Base-by-base conservation (phyloP, 2,113 vertebrate genomes). In the Ardeotis arabs region DNA sequence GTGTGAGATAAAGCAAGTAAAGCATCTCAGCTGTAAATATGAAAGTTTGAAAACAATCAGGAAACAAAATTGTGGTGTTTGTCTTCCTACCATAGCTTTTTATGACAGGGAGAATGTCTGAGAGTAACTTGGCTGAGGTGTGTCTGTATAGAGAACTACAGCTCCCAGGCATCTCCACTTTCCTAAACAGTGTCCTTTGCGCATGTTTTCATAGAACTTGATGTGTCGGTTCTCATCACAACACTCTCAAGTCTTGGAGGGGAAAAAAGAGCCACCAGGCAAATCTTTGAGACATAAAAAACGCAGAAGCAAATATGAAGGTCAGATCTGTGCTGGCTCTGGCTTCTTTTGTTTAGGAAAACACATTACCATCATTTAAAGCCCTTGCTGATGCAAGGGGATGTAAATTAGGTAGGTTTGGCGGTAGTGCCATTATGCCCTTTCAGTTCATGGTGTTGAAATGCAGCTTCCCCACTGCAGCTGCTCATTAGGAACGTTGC, bases 401-500 rank as follows among this genome's bases (percentile, higher is more conserved):
- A 97, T 96, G 96, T 94, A 96, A 98, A 97, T 98, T 39, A 96
- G 93, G 69, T 84, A 97, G 95, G 59, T 2, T 88, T 89, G 87
- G 96, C 75, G 7, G 81, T 59, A 13, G 85, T 83, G 92, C 96
- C 92, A 52, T 96, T 64, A 19, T 88, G 81, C 45, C 81, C 95
- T 91, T 97, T 96, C 64, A 47, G 95, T 47, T 95, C 67, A 20
- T 22, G 77, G 63, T 88, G 95, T 95, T 96, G 97, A 97, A 93
- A 95, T 89, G 80, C 96, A 67, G 91, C 94, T 92, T 95, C 92
- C 96, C 85, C 68, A 47, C 82, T 95, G 97, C 97, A 98, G 98
- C 97, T 97, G 97, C 96, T 98, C 97, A 31, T 97, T 95, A 91
- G 94, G 58, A 81, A 14, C 66, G 6, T 28, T 56, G 95, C 95